Evolutionary conservation across 2,797 vertebrate genomes (phyloP).

Genomic region (Gambusia yucatana): DNA sequence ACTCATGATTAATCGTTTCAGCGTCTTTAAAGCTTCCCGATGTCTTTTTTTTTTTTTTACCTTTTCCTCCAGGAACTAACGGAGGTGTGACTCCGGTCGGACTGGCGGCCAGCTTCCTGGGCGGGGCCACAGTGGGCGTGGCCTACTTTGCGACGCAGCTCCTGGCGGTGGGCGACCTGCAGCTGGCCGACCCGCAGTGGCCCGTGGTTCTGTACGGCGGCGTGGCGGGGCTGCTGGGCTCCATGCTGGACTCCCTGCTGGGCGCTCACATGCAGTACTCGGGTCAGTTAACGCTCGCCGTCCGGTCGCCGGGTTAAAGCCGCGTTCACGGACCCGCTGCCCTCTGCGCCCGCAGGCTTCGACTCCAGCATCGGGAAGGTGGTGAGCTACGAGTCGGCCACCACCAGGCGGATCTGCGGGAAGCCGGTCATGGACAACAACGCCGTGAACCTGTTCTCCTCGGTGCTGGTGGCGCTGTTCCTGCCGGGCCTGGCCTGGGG

Average conservation of each 20-base stretch:
- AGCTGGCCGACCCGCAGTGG: constrained; percentile 91
- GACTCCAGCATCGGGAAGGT: constrained; percentile 89
- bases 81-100: constrained; percentile 91
- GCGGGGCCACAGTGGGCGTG: constrained; percentile 86
- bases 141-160: constrained; percentile 89
- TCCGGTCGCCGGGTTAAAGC: too few species aligned
- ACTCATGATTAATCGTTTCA: too few species aligned
- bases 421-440: constrained; percentile 97
- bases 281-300: constrained; percentile 62
- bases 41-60: neutral
- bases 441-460: constrained; percentile 94
- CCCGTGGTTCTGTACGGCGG: constrained; percentile 89
- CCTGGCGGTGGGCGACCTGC: constrained; percentile 86
- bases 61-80: constrained; percentile 86
- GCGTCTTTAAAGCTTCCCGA: too few species aligned
- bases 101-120: constrained; percentile 88
- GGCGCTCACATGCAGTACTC: constrained; percentile 96
- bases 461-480: constrained; percentile 86
- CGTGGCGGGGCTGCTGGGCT: constrained; percentile 91
- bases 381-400: constrained; percentile 84
- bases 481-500: constrained; percentile 88
- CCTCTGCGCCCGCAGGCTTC: constrained; percentile 79
- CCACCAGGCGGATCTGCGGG: constrained; percentile 87
- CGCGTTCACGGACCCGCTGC: neutral
- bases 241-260: constrained; percentile 92